phyloP scores from a whole-genome alignment of 2,797 vertebrate genomes.

The Philypnodon macrostomus region DNA sequence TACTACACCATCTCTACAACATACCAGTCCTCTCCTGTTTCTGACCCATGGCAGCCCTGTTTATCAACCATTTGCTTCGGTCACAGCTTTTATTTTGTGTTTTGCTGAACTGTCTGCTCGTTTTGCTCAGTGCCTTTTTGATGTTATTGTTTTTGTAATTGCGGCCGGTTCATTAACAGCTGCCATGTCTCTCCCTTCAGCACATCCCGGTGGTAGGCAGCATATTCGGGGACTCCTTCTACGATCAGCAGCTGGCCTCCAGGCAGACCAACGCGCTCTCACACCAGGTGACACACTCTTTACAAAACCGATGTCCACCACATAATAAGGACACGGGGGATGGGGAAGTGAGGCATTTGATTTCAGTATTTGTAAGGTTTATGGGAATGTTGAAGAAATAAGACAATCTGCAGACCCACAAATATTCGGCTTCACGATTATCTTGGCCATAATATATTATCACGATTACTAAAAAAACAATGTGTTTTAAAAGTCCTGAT shows the following conservation, averaged over 20 bases:
- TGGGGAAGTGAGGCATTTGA: no score
- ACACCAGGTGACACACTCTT: slow-evolving; percentile 87
- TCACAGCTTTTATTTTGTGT: slow-evolving; percentile 47
- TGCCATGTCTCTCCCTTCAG: slow-evolving; percentile 65
- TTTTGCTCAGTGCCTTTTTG: slow-evolving; percentile 9
- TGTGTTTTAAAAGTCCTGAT: no score
- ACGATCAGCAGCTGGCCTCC: slow-evolving; percentile 94
- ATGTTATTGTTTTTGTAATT: slow-evolving; percentile 1
- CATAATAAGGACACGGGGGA: no score
- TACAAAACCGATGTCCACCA: neutral
- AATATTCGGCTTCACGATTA: no score
- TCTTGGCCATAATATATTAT: no score
- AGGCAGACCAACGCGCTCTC: slow-evolving; percentile 96
- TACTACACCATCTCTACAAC: no score
- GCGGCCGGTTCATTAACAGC: neutral
- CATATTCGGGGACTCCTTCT: slow-evolving; percentile 95
- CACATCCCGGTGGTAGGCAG: slow-evolving; percentile 92
- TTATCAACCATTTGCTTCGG: slow-evolving; percentile 48
- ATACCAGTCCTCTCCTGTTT: slow-evolving; percentile 7
- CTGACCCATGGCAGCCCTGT: slow-evolving; percentile 23
- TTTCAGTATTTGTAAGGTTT: no score
- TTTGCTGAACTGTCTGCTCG: slow-evolving; percentile 48
- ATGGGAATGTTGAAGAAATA: no score
- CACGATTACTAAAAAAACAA: no score
- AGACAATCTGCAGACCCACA: no score